Evolutionary conservation across 2,888 invertebrate species (phyloP), one percentile per base, ranked within the genome.

Genomic region (Pyrocoelia pectoralis): DNA sequence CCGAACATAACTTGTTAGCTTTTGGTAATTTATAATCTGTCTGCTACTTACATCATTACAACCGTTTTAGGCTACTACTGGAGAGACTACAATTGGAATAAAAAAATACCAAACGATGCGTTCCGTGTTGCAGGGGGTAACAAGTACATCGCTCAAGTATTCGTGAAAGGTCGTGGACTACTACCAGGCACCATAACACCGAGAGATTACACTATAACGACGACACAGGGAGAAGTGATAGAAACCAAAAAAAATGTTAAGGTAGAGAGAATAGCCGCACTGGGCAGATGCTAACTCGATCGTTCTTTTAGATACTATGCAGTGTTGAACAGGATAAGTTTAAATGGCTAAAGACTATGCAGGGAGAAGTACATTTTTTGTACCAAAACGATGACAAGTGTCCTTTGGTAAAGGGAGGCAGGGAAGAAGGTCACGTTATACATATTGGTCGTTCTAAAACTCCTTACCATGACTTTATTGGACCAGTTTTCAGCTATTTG

Each of bases 41-140:
- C n/a, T n/a, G n/a, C n/a, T n/a, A n/a, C n/a, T n/a, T n/a, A n/a
- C n/a, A n/a, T n/a, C n/a, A n/a, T n/a, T n/a, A n/a, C n/a, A n/a
- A n/a, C n/a, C n/a, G n/a, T n/a, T n/a, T n/a, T n/a, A 67, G 67
- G 65, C 40, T 67, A 62, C 29, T 67, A 65, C 13, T 67, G 67
- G 61, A 49, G 61, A 40, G 61, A 61, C 40, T 61, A 61, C 12
- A 24, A 49, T 9, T n/a, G n/a, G n/a, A n/a, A n/a, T n/a, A 54
- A 54, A 15, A 50, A 46, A 9, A 59, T 67, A 33, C 67, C 67
- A 14, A 17, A 13, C 13, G 67, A 67, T 59, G 67, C 67, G 12
- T 33, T 67, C 6, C 50, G 56, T 15, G 65, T 18, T 10, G 15
- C 56, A 24, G 65, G 65, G 33, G 29, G 49, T 38, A 29, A 17